Evolutionary conservation across 2,113 vertebrate genomes (phyloP).

Genomic region (Coreoperca whiteheadi): DNA sequence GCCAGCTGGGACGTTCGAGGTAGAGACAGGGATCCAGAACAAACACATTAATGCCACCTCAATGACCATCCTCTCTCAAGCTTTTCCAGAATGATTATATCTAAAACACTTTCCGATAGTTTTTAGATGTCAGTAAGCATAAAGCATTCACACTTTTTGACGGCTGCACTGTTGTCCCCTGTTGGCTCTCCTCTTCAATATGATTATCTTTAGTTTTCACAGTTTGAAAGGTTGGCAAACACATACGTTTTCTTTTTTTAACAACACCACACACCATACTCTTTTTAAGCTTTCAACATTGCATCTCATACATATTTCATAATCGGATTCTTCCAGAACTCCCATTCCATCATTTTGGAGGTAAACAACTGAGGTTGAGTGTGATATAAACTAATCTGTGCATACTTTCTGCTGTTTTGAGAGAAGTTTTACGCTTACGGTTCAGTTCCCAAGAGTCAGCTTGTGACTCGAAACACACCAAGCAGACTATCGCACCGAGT

Average conservation of each 20-base stretch:
- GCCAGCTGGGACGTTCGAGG: constrained; percentile 27
- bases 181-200: constrained; percentile 3
- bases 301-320: constrained; percentile 61
- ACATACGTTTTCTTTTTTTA: not conserved
- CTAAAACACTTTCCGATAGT: not conserved
- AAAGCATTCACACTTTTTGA: constrained; percentile 12
- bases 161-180: not conserved
- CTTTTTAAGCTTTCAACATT: constrained; percentile 30
- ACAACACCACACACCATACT: not conserved
- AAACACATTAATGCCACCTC: constrained; percentile 57
- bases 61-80: constrained; percentile 27
- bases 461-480: not conserved
- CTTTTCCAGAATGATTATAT: constrained; percentile 42
- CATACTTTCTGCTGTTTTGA: not conserved
- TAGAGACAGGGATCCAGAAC: constrained; percentile 42
- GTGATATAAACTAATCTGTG: constrained; percentile 10
- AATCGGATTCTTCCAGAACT: constrained; percentile 3
- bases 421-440: not conserved
- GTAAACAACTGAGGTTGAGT: constrained; percentile 33
- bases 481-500: not conserved
- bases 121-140: constrained; percentile 29
- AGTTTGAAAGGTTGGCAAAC: constrained; percentile 11
- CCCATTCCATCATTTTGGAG: not conserved
- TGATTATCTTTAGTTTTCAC: constrained; percentile 19
- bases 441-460: constrained; percentile 12